Conservation (phyloP, 2,113 vertebrate species). For the Toxotes chatareus region DNA sequence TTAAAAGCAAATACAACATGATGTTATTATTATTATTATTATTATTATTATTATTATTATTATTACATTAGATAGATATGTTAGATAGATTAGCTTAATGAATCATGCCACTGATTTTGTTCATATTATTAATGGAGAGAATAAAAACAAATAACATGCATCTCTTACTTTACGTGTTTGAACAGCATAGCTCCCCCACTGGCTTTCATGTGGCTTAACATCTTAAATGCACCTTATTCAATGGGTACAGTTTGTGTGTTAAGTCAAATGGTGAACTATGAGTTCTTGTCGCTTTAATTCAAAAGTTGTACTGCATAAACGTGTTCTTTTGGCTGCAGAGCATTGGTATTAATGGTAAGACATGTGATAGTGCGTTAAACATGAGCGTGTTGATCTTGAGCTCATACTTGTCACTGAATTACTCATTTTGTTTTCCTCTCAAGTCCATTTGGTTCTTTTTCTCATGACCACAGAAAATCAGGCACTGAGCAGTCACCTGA, state of each 20-base stretch:
- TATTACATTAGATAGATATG: background rate
- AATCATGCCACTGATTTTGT: background rate
- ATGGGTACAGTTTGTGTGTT: slow-evolving; percentile 7
- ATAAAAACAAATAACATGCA: slow-evolving; percentile 18
- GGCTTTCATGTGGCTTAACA: slow-evolving; percentile 49
- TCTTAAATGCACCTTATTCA: slow-evolving; percentile 17
- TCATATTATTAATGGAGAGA: background rate
- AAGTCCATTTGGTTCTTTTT: background rate
- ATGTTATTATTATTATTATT: background rate
- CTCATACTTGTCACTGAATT: background rate
- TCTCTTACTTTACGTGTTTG: background rate
- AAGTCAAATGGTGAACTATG: slow-evolving; percentile 9
- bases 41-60: background rate
- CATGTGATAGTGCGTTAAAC: background rate
- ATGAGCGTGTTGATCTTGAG: background rate
- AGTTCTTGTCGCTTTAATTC: background rate
- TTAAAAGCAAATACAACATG: background rate
- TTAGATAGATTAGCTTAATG: too few relatives aligned
- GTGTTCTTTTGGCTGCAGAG: background rate
- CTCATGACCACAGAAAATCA: background rate
- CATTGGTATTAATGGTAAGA: background rate
- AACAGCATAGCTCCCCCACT: slow-evolving; percentile 65
- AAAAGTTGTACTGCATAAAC: background rate
- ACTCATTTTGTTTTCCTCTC: background rate
- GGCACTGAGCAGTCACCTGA: background rate